Evolutionary conservation across 1,140 invertebrate species (phyloP).

Genomic region (Riptortus pedestris): DNA sequence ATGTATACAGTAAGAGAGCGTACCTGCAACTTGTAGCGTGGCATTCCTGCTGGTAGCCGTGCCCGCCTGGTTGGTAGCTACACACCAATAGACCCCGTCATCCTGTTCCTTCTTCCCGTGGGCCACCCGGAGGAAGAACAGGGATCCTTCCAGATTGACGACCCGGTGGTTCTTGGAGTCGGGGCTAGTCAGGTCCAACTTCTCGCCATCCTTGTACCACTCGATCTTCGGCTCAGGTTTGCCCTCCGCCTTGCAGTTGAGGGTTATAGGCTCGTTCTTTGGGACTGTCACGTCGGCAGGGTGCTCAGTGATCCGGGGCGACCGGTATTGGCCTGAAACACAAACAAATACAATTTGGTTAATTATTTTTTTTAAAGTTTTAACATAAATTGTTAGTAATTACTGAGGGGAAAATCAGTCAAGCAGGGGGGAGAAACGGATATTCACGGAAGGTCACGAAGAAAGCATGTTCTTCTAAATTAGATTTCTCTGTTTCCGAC

Average conservation of each 20-base stretch:
- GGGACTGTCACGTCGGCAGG: constrained; percentile 48
- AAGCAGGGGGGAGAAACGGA: no score
- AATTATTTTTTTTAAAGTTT: no score
- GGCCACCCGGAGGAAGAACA: constrained; percentile 41
- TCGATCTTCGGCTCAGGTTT: constrained; percentile 85
- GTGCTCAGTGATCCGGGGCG: constrained; percentile 34
- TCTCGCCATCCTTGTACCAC: constrained; percentile 78
- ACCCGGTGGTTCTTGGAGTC: constrained; percentile 21
- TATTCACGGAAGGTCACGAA: no score
- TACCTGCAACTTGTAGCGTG: constrained; percentile 67
- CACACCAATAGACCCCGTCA: constrained; percentile 74
- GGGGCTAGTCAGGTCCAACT: constrained; percentile 46
- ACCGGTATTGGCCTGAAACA: constrained; percentile 33
- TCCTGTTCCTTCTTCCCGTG: constrained; percentile 76
- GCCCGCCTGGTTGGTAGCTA: constrained; percentile 78
- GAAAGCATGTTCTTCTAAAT: no score
- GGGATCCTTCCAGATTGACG: constrained; percentile 14
- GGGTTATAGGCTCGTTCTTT: constrained; percentile 75
- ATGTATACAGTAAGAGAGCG: no score
- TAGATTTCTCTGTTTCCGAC: no score
- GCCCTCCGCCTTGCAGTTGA: constrained; percentile 86
- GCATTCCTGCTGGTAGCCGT: constrained; percentile 61
- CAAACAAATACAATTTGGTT: not conserved
- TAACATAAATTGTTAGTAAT: no score
- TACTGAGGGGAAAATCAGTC: no score